Evolutionary conservation across 92 coral and sea anemone genomes (phyloP).

Genomic region (Epizoanthus ramosus): DNA sequence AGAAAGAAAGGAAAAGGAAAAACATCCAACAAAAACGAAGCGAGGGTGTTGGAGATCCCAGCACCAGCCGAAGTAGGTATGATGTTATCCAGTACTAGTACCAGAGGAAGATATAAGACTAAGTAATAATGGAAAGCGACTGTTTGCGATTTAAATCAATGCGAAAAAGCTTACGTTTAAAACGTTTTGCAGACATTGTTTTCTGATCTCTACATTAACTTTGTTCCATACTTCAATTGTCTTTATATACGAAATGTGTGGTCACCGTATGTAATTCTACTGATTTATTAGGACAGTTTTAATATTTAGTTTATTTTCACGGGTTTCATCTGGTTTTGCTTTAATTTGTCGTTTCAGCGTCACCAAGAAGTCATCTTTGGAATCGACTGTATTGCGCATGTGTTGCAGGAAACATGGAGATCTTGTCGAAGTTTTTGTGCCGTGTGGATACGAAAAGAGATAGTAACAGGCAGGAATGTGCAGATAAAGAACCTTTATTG

Average conservation of each 20-base stretch:
- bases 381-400: constrained; percentile 85
- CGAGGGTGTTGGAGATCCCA: neutral
- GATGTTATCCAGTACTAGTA: neutral
- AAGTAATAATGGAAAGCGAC: too few species aligned
- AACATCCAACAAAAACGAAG: constrained; percentile 11
- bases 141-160: too few species aligned
- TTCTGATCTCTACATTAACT: too few species aligned
- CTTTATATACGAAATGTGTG: too few species aligned
- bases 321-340: neutral
- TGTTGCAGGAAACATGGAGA: constrained; percentile 69
- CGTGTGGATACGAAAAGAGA: neutral
- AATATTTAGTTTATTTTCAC: neutral
- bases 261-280: neutral
- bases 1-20: constrained; percentile 32
- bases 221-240: too few species aligned
- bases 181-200: too few species aligned
- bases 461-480: constrained; percentile 1
- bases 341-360: constrained; percentile 32
- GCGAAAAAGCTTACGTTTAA: too few species aligned
- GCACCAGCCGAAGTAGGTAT: constrained; percentile 28
- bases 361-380: constrained; percentile 72
- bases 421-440: constrained; percentile 49
- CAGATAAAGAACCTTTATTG: neutral
- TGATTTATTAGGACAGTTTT: neutral
- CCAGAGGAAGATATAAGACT: too few species aligned